These are phyloP conservation scores for Euwallacea similis DNA, from an alignment of 1,140 invertebrate genomes.

Conservation along the genomic window DNA sequence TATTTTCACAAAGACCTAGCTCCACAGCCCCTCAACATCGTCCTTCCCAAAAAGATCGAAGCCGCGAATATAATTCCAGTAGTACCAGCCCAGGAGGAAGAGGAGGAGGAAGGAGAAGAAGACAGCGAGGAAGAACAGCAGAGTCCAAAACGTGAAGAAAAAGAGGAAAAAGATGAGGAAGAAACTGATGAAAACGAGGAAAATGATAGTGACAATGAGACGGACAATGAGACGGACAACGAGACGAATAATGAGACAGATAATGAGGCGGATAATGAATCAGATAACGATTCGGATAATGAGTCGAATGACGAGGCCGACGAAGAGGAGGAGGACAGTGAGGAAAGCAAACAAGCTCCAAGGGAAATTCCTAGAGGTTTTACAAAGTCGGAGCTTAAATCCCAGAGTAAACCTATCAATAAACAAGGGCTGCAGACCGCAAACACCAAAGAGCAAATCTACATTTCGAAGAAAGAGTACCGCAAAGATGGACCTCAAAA, in stretches of 20 bases:
- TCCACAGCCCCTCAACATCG: conserved; percentile 6
- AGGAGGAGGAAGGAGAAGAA: conserved; percentile 1
- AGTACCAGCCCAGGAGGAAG: background rate
- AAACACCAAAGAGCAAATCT: conserved; percentile 31
- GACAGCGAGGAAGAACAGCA: background rate
- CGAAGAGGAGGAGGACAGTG: background rate
- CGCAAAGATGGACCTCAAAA: conserved; percentile 24
- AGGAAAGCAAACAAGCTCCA: background rate
- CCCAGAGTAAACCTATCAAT: background rate
- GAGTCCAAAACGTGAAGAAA: background rate
- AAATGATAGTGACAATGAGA: conserved; percentile 5
- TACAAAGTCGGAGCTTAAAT: conserved; percentile 1
- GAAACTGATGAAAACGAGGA: conserved; percentile 12
- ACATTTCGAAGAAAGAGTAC: conserved; percentile 30
- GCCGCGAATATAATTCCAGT: background rate
- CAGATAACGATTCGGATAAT: background rate
- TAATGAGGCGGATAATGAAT: background rate
- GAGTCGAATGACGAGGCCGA: background rate
- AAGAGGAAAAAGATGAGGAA: conserved; percentile 11
- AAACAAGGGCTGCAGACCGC: conserved; percentile 11
- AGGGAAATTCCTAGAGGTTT: conserved; percentile 19
- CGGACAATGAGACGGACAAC: background rate
- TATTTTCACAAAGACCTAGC: conserved; percentile 17
- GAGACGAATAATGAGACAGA: background rate
- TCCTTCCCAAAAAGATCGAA: background rate